These are phyloP conservation scores for Chunga burmeisteri DNA, from an alignment of 2,113 vertebrate genomes.

Conservation along the genomic window DNA sequence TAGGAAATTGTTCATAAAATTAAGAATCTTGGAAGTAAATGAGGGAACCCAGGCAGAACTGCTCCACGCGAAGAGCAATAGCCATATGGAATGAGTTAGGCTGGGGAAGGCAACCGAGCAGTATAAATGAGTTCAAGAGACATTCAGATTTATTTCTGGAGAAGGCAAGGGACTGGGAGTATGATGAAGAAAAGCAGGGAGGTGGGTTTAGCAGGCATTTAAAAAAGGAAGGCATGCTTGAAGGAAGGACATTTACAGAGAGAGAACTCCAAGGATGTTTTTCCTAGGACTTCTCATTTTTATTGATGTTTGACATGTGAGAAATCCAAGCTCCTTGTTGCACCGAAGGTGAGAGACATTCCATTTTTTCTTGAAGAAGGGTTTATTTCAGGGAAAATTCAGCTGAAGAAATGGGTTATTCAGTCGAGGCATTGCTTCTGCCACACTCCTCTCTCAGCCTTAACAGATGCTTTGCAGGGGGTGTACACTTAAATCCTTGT, in stretches of 20 bases:
- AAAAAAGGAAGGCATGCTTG: neutral
- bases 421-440: neutral
- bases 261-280: neutral
- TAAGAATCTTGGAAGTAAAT: slow-evolving; percentile 56
- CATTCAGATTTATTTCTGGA: slow-evolving; percentile 67
- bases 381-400: neutral
- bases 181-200: neutral
- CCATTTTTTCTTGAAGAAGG: neutral
- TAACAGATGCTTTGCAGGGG: rapidly evolving
- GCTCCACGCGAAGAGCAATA: neutral
- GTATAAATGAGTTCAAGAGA: slow-evolving; percentile 69
- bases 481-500: rapidly evolving
- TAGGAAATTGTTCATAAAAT: slow-evolving; percentile 79
- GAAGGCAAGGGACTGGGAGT: neutral
- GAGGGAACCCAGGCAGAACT: slow-evolving; percentile 45
- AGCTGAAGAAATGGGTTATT: neutral
- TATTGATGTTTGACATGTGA: neutral
- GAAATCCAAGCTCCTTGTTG: neutral
- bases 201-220: neutral
- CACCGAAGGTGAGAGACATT: neutral
- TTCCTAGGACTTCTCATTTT: neutral
- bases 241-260: neutral
- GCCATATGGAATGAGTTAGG: slow-evolving; percentile 71
- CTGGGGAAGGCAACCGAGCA: slow-evolving; percentile 33
- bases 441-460: neutral